Conservation (phyloP, 2,888 invertebrate species). For the Prostheceraeus crozeri region DNA sequence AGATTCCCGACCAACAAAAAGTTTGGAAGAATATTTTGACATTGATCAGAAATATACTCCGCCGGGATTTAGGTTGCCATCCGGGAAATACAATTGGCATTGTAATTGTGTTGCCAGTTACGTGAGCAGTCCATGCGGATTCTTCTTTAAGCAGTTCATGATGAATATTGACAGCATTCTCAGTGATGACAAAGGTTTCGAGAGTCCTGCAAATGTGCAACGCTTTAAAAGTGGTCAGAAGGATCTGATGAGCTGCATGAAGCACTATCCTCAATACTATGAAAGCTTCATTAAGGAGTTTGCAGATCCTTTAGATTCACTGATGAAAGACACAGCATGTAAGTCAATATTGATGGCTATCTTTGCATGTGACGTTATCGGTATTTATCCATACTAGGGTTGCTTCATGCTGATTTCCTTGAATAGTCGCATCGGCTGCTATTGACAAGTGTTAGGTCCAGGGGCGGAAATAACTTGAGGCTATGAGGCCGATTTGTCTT, state of each 20-base stretch:
- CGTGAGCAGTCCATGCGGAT: slow-evolving; percentile 36
- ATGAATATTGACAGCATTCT: slow-evolving; percentile 31
- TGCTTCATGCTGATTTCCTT: too few relatives aligned
- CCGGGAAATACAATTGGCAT: slow-evolving; percentile 35
- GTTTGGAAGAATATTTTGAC: slow-evolving; percentile 27
- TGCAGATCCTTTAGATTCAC: slow-evolving; percentile 13
- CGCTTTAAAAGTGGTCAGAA: slow-evolving; percentile 27
- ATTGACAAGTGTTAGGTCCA: too few relatives aligned
- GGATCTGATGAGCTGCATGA: slow-evolving; percentile 33
- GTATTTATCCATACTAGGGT: too few relatives aligned
- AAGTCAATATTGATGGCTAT: too few relatives aligned
- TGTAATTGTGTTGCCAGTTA: slow-evolving; percentile 37
- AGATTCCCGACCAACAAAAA: neutral
- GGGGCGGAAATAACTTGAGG: too few relatives aligned
- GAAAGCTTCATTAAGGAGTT: slow-evolving; percentile 34
- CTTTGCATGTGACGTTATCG: too few relatives aligned
- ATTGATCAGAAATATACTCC: slow-evolving; percentile 28
- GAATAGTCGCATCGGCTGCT: too few relatives aligned
- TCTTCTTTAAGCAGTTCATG: slow-evolving; percentile 27
- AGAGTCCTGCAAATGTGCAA: slow-evolving; percentile 3
- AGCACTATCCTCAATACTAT: slow-evolving; percentile 31
- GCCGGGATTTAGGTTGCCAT: slow-evolving; percentile 34
- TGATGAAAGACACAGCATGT: neutral
- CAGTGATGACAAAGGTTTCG: slow-evolving; percentile 34
- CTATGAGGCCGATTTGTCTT: too few relatives aligned